Evolutionary conservation across 2,797 vertebrate genomes (phyloP), one percentile per base, ranked within the genome.

Genomic region (Phataginus tetradactyla): DNA sequence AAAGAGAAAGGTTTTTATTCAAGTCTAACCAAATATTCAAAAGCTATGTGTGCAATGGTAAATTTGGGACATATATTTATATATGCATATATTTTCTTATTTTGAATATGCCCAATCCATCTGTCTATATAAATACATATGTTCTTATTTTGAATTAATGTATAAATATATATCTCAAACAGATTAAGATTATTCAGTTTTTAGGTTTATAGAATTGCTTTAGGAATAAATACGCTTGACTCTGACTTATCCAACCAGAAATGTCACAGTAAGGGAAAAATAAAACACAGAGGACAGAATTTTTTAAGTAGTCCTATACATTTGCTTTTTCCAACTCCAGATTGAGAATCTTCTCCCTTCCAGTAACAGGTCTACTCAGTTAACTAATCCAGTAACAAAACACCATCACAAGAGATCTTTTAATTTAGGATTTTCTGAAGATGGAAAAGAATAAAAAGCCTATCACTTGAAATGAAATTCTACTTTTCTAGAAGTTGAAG

Each of bases 1-100:
- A 86, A 89, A 39, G 11, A 79, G 6, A n/a, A 42, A 34, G 66
- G 1, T 49, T 89, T 91, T n/a, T 59, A 81, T 61, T 92, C 14
- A 90, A 51, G 3, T 49, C 21, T 77, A 81, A 97, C n/a, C 3
- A 83, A 92, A 64, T 45, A 87, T 63, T 53, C 37, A 81, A 88
- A 90, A 77, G 0, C 10, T 90, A 53, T 18, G 4, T 13, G 39
- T 59, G 0, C 7, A 86, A 53, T 45, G 25, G 15, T 86, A 78
- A 89, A 45, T 71, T 86, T 72, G 49, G 57, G 63, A 49, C 1
- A 78, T 37, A 49, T 34, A 84, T 29, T 25, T n/a, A 20, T 23
- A 42, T 49, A 32, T 32, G 14, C 14, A 68, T 69, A 81, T 21
- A 83, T 68, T 49, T 80, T 61, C 57, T 90, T 61, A 86, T 66